phyloP scores from a whole-genome alignment of 2,113 vertebrate genomes.

The Boulengeromyrus knoepffleri region DNA sequence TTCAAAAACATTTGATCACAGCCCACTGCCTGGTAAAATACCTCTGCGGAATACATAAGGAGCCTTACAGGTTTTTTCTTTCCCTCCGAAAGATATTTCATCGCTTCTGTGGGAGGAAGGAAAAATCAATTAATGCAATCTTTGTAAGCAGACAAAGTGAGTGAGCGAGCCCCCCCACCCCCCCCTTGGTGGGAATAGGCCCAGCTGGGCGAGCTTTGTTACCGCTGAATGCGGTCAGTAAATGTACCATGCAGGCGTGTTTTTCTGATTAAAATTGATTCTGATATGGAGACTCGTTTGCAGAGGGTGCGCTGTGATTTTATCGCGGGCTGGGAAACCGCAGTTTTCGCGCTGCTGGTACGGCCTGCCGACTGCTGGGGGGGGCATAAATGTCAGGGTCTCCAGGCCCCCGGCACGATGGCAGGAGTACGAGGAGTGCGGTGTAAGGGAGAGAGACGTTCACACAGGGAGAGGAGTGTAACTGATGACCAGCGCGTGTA shows the following conservation, averaged over 20 bases:
- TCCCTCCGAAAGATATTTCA: neutral
- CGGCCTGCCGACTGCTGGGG: too few species aligned
- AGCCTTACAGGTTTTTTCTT: neutral
- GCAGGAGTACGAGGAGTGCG: neutral
- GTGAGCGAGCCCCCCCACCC: neutral
- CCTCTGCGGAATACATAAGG: neutral
- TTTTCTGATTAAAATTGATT: slow-evolving; percentile 1
- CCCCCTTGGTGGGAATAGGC: neutral
- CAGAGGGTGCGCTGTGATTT: neutral
- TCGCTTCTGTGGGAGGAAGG: neutral
- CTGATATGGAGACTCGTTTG: neutral
- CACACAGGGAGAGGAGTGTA: neutral
- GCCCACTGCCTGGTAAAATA: neutral
- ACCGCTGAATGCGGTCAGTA: neutral
- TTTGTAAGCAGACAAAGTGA: neutral
- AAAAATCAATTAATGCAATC: slow-evolving; percentile 6
- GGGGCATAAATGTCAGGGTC: neutral
- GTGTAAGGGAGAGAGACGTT: neutral
- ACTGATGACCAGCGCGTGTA: neutral
- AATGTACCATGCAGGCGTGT: neutral
- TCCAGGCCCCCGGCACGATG: neutral
- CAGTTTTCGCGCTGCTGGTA: neutral
- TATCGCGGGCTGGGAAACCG: neutral
- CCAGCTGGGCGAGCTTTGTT: neutral
- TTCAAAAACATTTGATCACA: slow-evolving; percentile 2